Conservation (phyloP, 1,140 invertebrate genomes). For the Drosophila aff. region DNA sequence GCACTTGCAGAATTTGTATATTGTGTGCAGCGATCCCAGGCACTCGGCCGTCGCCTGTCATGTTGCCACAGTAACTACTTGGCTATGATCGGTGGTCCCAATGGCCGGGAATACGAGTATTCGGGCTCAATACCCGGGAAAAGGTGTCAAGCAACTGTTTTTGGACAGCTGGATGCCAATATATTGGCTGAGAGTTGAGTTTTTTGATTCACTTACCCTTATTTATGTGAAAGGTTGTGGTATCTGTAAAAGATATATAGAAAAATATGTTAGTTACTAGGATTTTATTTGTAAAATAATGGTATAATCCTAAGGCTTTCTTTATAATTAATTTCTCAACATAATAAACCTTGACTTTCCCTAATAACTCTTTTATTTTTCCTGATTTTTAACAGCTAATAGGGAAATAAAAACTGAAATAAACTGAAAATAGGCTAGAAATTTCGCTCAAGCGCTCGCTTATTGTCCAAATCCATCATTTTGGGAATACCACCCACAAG, state of each 20-base stretch:
- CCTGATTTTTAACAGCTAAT: neutral
- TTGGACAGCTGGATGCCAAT: slow-evolving; percentile 22
- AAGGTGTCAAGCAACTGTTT: slow-evolving; percentile 41
- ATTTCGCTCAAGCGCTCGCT: neutral
- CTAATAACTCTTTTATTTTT: neutral
- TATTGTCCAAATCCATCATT: slow-evolving; percentile 5
- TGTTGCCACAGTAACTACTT: slow-evolving; percentile 20
- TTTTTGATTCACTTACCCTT: slow-evolving; percentile 21
- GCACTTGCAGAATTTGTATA: slow-evolving; percentile 51
- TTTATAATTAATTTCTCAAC: neutral
- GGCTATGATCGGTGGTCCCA: slow-evolving; percentile 32
- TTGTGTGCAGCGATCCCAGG: slow-evolving; percentile 33
- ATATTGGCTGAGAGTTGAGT: slow-evolving; percentile 12
- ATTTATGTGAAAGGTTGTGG: slow-evolving; percentile 2
- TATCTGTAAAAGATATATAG: slow-evolving; percentile 1
- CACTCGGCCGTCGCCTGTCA: slow-evolving; percentile 37
- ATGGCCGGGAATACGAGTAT: slow-evolving; percentile 5
- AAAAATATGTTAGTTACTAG: neutral
- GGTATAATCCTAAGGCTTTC: neutral
- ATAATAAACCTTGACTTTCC: neutral
- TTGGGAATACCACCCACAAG: slow-evolving; percentile 32
- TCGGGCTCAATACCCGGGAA: neutral
- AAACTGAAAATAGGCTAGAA: neutral
- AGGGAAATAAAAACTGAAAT: neutral
- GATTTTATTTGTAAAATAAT: neutral